Evolutionary conservation across 2,888 invertebrate species (phyloP).

Genomic region (Drosophila mulleri): DNA sequence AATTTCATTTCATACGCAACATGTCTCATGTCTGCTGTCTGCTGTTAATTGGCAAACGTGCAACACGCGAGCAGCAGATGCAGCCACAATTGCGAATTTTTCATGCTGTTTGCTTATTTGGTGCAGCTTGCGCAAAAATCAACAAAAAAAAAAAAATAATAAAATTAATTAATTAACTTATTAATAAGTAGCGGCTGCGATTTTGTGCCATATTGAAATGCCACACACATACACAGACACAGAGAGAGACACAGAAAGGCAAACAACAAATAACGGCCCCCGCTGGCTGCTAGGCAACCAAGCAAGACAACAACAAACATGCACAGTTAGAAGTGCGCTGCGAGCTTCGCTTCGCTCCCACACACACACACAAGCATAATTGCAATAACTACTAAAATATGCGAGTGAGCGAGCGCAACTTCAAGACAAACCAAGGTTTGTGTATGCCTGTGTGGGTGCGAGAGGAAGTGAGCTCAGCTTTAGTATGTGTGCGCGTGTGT

Average conservation of each 20-base stretch:
- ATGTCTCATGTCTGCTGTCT: slow-evolving; percentile 28
- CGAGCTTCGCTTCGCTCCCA: slow-evolving; percentile 44
- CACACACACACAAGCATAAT: slow-evolving; percentile 48
- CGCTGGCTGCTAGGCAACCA: slow-evolving; percentile 66
- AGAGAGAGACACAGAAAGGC: neutral
- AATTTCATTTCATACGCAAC: slow-evolving; percentile 51
- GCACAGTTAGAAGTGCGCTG: slow-evolving; percentile 55
- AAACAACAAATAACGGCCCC: slow-evolving; percentile 16
- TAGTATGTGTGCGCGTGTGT: slow-evolving; percentile 5
- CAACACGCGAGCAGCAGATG: slow-evolving; percentile 46
- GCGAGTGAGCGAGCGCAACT: slow-evolving; percentile 28
- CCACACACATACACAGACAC: slow-evolving; percentile 14
- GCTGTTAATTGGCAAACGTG: slow-evolving; percentile 55
- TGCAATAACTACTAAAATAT: slow-evolving; percentile 41
- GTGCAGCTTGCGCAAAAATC: slow-evolving; percentile 63
- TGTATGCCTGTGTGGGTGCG: slow-evolving; percentile 29
- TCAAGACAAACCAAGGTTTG: slow-evolving; percentile 31
- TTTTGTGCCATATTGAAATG: slow-evolving; percentile 67
- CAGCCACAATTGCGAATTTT: slow-evolving; percentile 17
- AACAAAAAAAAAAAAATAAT: slow-evolving; percentile 43
- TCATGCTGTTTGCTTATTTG: slow-evolving; percentile 65
- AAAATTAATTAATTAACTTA: slow-evolving; percentile 72
- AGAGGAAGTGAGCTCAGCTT: slow-evolving; percentile 49
- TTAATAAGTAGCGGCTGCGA: slow-evolving; percentile 60
- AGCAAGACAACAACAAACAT: slow-evolving; percentile 60